Percentiles rank a stretch among this genome's conserved stretches.
Conservation (phyloP, 2,113 vertebrate species). For the Sander vitreus region DNA sequence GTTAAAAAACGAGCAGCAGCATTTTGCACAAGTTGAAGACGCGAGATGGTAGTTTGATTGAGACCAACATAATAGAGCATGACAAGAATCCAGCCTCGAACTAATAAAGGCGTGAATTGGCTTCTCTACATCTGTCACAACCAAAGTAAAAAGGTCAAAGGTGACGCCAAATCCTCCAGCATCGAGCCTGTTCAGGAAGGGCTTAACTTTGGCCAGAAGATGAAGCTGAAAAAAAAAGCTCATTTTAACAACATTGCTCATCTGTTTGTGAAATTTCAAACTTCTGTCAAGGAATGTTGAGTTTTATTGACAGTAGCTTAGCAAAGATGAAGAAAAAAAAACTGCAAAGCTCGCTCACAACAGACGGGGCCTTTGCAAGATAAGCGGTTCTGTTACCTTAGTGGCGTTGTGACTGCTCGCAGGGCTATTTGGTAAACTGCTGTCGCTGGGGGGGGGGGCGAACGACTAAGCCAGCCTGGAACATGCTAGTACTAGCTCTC, state of each 20-base stretch:
- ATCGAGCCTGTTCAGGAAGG: slow-evolving; percentile 32
- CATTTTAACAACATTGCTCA: no score
- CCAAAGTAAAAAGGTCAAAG: slow-evolving; percentile 84
- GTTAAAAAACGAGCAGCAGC: no score
- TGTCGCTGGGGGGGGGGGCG: not conserved
- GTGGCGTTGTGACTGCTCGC: not conserved
- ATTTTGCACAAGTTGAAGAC: no score
- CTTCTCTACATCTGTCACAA: slow-evolving; percentile 29
- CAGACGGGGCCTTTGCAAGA: not conserved
- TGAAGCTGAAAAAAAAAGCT: no score
- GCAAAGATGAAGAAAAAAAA: no score
- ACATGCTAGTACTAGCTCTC: not conserved
- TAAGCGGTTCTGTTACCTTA: not conserved
- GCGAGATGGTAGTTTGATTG: no score
- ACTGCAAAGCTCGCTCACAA: not conserved
- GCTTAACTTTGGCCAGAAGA: no score
- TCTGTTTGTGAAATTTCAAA: no score
- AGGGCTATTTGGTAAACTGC: not conserved
- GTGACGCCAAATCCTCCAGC: slow-evolving; percentile 76
- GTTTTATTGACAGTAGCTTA: not conserved
- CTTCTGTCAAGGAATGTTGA: no score
- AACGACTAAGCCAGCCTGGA: not conserved
- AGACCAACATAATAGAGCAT: no score
- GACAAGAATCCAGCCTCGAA: no score
- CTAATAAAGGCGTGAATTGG: no score